Evolutionary conservation across 2,888 invertebrate species (phyloP), one percentile per base, ranked within the genome.

Genomic region (Polydrusus pterygomalis): DNA sequence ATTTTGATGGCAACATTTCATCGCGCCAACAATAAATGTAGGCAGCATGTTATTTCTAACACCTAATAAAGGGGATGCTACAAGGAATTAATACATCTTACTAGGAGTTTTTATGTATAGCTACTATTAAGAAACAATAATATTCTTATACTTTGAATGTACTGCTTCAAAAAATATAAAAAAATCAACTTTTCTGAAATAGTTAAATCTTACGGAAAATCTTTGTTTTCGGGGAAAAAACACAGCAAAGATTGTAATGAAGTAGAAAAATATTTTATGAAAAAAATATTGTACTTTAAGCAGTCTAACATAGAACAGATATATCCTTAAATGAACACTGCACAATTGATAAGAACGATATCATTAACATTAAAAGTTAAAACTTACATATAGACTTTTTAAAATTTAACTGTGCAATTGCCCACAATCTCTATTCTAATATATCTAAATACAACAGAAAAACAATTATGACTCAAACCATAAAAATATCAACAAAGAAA

Each of bases 351-450:
- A 38, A 17, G 38, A 38, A 60, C 30, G 15, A 56, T 38, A 60
- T 38, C 38, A 17, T 60, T 60, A 60, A 60, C 38, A 38, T 60
- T 60, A 40, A 38, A 60, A 60, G 1, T 38, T 60, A 17, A 60
- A 60, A 60, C 1, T 38, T 60, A 60, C 58, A 38, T 38, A 0
- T 56, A 56, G 34, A 34, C n/a, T 54, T 38, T 60, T 60, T 30
- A 54, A 60, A 9, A 60, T 60, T 40, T 60, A 60, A 60, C 38
- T 38, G 58, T 60, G 58, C 58, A 60, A 60, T 60, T 40, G 58
- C 58, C 58, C 58, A 38, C 38, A 60, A 15, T 60, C 40, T 17
- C 17, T 60, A 60, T 40, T 11, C 38, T 38, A 38, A 17, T 40
- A 60, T 60, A 38, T 60, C 58, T 60, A 60, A 60, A 38, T 60